These are phyloP conservation scores for Craseonycteris thonglongyai DNA, from an alignment of 2,113 vertebrate genomes.

Conservation along the genomic window DNA sequence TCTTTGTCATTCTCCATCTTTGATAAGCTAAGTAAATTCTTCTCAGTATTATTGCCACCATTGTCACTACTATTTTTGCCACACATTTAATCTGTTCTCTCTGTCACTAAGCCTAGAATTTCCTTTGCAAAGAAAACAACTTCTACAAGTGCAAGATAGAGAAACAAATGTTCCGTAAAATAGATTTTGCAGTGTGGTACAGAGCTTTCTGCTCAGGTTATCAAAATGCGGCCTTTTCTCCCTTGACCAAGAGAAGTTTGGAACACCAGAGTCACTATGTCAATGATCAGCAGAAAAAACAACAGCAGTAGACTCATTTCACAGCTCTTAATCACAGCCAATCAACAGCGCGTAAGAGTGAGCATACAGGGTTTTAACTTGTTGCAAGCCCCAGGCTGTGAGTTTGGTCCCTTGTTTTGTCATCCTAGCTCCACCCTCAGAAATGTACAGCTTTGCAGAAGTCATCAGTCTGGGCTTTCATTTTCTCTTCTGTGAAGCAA, in stretches of 20 bases:
- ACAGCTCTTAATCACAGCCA: background rate
- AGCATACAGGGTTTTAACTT: background rate
- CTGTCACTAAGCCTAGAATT: background rate
- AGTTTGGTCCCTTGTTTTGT: background rate
- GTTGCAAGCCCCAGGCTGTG: rapidly evolving
- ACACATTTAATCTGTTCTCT: background rate
- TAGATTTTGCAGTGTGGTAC: background rate
- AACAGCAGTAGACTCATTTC: too few relatives aligned
- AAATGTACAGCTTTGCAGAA: background rate
- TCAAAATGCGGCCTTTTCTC: background rate
- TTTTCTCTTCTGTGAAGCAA: background rate
- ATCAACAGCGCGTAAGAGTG: background rate
- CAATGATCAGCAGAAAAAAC: background rate
- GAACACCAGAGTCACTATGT: background rate
- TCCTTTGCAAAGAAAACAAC: background rate
- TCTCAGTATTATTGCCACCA: background rate
- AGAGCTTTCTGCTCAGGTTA: background rate
- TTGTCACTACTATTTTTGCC: background rate
- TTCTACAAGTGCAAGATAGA: background rate
- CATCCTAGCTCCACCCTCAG: background rate
- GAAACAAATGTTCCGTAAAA: background rate
- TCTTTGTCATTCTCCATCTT: background rate
- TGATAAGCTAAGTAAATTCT: background rate
- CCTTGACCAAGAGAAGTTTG: background rate
- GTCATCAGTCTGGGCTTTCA: background rate